Conservation (phyloP, 2,113 vertebrate species). For the Pipa parva region DNA sequence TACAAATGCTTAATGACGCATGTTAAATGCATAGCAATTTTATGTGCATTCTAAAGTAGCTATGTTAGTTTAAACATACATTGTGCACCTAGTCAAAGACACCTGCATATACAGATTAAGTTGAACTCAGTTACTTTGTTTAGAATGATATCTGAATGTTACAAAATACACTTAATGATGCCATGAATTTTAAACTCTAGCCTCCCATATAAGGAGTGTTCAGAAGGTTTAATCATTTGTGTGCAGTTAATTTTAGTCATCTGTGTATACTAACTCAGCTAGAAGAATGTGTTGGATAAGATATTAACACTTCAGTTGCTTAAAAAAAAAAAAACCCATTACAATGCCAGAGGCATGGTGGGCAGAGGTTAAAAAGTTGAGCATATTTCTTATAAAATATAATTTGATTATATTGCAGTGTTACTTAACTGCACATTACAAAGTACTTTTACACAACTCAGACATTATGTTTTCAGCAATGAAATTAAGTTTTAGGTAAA, state of each 20-base stretch:
- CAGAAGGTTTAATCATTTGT: not conserved
- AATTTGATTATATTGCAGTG: too few species aligned
- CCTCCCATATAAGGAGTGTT: not conserved
- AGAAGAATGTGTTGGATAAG: not conserved
- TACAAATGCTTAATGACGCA: too few species aligned
- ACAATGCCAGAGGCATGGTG: not conserved
- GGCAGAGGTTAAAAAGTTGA: too few species aligned
- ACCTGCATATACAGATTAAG: not conserved
- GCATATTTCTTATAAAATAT: too few species aligned
- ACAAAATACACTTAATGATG: not conserved
- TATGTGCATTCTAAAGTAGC: not conserved
- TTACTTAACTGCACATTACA: too few species aligned
- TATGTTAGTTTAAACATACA: not conserved
- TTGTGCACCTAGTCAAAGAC: not conserved
- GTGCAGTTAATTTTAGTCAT: not conserved
- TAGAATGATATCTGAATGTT: not conserved
- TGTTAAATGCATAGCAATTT: not conserved
- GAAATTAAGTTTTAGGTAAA: too few species aligned
- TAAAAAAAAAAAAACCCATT: not conserved
- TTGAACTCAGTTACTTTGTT: not conserved
- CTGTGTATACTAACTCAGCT: not conserved
- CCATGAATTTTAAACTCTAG: not conserved
- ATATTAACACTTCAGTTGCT: not conserved
- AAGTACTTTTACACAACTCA: too few species aligned
- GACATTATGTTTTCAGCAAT: too few species aligned